phyloP scores from a whole-genome alignment of 2,888 invertebrate genomes.

The Drosophila peninsularis region DNA sequence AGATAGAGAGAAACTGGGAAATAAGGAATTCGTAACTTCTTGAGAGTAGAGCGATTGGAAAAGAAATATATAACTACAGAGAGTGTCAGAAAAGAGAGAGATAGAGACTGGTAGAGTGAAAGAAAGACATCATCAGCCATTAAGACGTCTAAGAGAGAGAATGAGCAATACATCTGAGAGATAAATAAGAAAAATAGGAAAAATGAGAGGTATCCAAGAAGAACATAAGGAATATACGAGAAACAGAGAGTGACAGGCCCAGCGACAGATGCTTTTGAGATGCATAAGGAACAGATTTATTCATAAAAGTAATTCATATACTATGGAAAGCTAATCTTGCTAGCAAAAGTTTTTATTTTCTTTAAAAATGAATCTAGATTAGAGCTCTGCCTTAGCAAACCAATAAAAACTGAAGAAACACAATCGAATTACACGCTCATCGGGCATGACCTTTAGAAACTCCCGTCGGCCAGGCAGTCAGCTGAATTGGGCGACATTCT shows the following conservation, averaged over 20 bases:
- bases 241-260: background rate
- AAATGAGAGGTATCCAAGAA: background rate
- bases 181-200: background rate
- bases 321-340: background rate
- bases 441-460: constrained; percentile 19
- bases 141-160: too few species aligned
- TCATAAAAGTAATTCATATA: background rate
- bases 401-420: constrained; percentile 25
- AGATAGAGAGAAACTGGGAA: too few species aligned
- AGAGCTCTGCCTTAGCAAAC: background rate
- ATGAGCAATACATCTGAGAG: background rate
- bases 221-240: background rate
- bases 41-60: too few species aligned
- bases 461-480: background rate
- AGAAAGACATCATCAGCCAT: too few species aligned
- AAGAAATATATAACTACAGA: too few species aligned
- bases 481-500: constrained; percentile 16
- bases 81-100: too few species aligned
- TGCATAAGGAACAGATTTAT: background rate
- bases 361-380: too few species aligned
- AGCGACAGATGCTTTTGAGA: background rate
- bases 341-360: too few species aligned
- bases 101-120: too few species aligned
- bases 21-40: too few species aligned
- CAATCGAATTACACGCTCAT: constrained; percentile 47